Conservation (phyloP, 2,113 vertebrate species). For the Engystomops pustulosus region DNA sequence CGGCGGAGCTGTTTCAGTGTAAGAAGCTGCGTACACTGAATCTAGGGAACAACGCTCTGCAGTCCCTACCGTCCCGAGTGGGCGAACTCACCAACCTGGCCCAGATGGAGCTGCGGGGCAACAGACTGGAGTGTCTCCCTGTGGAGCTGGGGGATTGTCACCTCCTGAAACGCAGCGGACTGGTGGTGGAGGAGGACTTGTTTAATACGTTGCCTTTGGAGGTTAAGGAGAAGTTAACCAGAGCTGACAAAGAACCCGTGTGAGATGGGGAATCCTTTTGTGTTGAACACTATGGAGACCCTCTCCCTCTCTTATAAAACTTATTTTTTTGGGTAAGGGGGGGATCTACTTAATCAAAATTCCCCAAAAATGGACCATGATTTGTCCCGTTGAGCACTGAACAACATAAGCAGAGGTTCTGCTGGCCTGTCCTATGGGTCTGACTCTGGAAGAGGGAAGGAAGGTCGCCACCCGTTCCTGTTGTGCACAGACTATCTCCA, state of each 20-base stretch:
- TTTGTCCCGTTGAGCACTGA: not conserved
- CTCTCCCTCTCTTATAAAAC: not conserved
- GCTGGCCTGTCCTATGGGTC: not conserved
- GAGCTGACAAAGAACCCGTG: slow-evolving; percentile 91
- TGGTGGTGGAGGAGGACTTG: slow-evolving; percentile 95
- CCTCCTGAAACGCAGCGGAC: slow-evolving; percentile 86
- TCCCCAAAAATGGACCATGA: not conserved
- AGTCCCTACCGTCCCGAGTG: slow-evolving; percentile 87
- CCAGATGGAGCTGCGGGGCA: slow-evolving; percentile 92
- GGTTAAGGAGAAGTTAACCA: slow-evolving; percentile 92
- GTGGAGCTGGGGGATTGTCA: slow-evolving; percentile 95
- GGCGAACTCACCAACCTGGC: slow-evolving; percentile 89
- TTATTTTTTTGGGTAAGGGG: no score
- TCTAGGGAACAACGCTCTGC: slow-evolving; percentile 93
- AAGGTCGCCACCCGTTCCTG: slow-evolving; percentile 48
- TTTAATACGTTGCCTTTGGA: slow-evolving; percentile 92
- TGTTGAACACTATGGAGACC: no score
- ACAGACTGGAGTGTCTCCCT: slow-evolving; percentile 91
- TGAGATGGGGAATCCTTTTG: no score
- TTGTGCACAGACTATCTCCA: not conserved
- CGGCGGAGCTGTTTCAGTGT: slow-evolving; percentile 95
- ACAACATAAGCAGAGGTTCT: not conserved
- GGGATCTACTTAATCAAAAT: not conserved
- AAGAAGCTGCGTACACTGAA: slow-evolving; percentile 92
- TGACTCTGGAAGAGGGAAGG: slow-evolving; percentile 21